These are phyloP conservation scores for Microtus ochrogaster DNA, from an alignment of 2,113 vertebrate species.

Conservation along the genomic window DNA sequence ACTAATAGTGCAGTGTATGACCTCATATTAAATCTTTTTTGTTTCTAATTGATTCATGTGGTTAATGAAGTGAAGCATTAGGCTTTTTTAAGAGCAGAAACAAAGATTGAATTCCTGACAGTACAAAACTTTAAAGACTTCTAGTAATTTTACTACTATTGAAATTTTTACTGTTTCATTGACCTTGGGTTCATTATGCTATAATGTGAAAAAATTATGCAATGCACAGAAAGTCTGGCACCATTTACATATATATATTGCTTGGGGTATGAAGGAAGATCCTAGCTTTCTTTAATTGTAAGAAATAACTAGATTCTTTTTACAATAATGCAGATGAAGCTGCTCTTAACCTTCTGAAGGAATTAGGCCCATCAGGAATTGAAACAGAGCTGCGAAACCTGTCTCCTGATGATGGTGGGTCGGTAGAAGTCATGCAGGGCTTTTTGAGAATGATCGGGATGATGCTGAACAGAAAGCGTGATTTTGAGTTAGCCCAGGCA, in stretches of 20 bases:
- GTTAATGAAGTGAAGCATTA: not conserved
- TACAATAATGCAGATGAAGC: conserved; percentile 85
- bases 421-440: conserved; percentile 87
- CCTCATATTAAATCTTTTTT: conserved; percentile 29
- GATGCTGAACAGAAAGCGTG: conserved; percentile 91
- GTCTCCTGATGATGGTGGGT: conserved; percentile 91
- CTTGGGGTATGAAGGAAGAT: not conserved
- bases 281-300: not conserved
- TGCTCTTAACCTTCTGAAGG: conserved; percentile 90
- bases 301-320: conserved; percentile 39
- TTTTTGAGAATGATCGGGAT: conserved; percentile 93
- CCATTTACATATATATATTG: conserved; percentile 8
- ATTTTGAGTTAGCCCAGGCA: conserved; percentile 95
- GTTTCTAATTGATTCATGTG: not conserved
- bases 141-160: conserved; percentile 3
- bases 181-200: conserved; percentile 14
- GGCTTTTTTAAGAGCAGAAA: not conserved
- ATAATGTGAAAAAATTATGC: too few species aligned
- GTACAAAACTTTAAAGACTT: not conserved
- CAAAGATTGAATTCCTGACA: not conserved
- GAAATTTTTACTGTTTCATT: conserved; percentile 20
- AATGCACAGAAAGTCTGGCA: not conserved
- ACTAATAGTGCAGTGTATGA: not conserved
- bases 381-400: conserved; percentile 91
- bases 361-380: conserved; percentile 89